phyloP scores from a whole-genome alignment of 2,888 invertebrate species.

The Clivina fossor region DNA sequence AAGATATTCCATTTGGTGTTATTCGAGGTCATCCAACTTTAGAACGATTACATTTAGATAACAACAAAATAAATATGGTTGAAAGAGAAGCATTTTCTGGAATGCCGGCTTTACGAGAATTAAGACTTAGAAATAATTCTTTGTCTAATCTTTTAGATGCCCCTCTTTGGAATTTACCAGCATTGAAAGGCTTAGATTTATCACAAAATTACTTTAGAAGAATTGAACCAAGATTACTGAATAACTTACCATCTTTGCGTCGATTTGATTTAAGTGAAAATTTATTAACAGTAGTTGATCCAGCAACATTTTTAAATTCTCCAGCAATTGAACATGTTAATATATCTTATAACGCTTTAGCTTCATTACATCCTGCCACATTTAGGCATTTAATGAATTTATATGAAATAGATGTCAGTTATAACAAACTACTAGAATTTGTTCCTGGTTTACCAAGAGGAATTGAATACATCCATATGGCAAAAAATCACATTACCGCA shows the following conservation, averaged over 20 bases:
- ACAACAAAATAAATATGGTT: constrained; percentile 73
- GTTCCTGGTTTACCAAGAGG: constrained; percentile 77
- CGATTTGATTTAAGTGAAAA: constrained; percentile 78
- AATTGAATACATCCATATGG: constrained; percentile 72
- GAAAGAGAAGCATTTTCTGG: constrained; percentile 79
- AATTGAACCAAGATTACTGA: constrained; percentile 70
- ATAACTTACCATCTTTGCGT: constrained; percentile 73
- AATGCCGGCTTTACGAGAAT: constrained; percentile 80
- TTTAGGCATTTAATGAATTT: constrained; percentile 73
- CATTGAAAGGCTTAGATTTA: constrained; percentile 80
- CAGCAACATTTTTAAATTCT: constrained; percentile 71
- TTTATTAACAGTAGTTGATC: constrained; percentile 68
- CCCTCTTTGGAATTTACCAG: constrained; percentile 83
- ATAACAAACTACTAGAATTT: constrained; percentile 72
- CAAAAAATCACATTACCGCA: constrained; percentile 69
- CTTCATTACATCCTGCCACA: constrained; percentile 72
- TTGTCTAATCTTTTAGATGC: constrained; percentile 67
- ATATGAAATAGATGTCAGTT: constrained; percentile 76
- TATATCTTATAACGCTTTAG: constrained; percentile 73
- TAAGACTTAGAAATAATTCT: constrained; percentile 82
- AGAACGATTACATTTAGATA: constrained; percentile 78
- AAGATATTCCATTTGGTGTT: constrained; percentile 76
- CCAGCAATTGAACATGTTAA: constrained; percentile 77
- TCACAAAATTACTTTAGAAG: constrained; percentile 73
- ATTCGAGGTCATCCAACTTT: constrained; percentile 77